These are phyloP conservation scores for Ypsolopha scabrella DNA, from an alignment of 2,888 invertebrate genomes.

Conservation along the genomic window DNA sequence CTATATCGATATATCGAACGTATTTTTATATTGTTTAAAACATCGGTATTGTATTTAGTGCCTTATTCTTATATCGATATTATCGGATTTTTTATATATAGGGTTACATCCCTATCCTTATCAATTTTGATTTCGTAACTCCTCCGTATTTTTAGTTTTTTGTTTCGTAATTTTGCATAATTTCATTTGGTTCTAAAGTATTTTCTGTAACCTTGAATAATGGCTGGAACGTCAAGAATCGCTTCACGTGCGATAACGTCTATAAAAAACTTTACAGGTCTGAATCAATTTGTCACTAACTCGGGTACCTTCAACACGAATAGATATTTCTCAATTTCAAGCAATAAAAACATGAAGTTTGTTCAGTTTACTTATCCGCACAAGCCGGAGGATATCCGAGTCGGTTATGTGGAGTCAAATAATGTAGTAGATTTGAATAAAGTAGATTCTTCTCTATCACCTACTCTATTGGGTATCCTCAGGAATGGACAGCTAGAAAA, in stretches of 20 bases:
- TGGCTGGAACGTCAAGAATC: conserved; percentile 24
- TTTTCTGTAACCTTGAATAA: conserved; percentile 19
- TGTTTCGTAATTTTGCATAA: background rate
- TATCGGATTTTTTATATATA: too few species aligned
- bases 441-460: conserved; percentile 46
- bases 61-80: too few species aligned
- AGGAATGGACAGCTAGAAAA: conserved; percentile 34
- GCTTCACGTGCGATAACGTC: conserved; percentile 24
- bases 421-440: conserved; percentile 78
- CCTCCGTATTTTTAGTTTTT: background rate
- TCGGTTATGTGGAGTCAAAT: conserved; percentile 75
- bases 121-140: background rate
- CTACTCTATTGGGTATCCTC: conserved; percentile 55
- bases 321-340: conserved; percentile 30
- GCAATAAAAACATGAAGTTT: conserved; percentile 71
- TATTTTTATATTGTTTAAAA: too few species aligned
- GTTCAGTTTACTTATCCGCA: conserved; percentile 75
- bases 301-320: background rate
- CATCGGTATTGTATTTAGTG: too few species aligned
- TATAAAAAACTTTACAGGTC: conserved; percentile 24
- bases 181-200: too few species aligned
- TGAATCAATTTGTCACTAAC: conserved; percentile 18
- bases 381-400: conserved; percentile 69
- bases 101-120: too few species aligned
- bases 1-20: too few species aligned